Base-by-base conservation (phyloP, 2,888 invertebrate genomes). In the Pelosia muscerda region DNA sequence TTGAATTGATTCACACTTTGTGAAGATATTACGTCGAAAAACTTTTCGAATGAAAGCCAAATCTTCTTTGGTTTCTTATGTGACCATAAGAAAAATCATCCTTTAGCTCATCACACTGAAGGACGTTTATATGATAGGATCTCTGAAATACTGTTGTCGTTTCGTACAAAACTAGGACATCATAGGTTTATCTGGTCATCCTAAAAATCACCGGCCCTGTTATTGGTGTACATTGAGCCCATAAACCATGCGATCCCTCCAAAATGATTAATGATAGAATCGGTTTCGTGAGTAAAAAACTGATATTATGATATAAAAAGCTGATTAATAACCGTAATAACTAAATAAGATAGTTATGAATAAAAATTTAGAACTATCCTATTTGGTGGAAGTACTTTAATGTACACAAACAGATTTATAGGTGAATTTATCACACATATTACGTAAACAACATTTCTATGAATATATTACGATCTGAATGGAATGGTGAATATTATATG, bases 371-470 rank as follows among this genome's bases (percentile, higher is more conserved):
- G n/a, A n/a, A 23, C n/a, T 13, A 61, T 28, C 28, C 15, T 25
- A 25, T 23, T 49, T n/a, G 9, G 49, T n/a, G n/a, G 49, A 49
- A 49, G 26, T 55, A 25, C 26, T 15, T 25, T 26, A 25, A 5
- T 23, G 25, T 25, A 5, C 26, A 55, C 10, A 25, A n/a, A 42
- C 26, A 38, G n/a, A n/a, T 64, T 42, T 64, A 42, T 42, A 42
- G 26, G 11, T 13, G n/a, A 64, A 42, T 57, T 53, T 53, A 53
- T 25, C 25, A 42, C 25, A 26, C 34, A 13, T 54, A 59, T 22
- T 26, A n/a, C 55, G 22, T 38, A 66, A 60, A 66, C 38, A 61
- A 60, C n/a, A 38, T 55, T 38, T 66, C 26, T 55, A 60, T 60
- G 26, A 60, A 66, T 66, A 55, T 60, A 66, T 61, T 62, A 34